Evolutionary conservation across 2,888 invertebrate species (phyloP).

Genomic region (Noctuana brunneofusca): DNA sequence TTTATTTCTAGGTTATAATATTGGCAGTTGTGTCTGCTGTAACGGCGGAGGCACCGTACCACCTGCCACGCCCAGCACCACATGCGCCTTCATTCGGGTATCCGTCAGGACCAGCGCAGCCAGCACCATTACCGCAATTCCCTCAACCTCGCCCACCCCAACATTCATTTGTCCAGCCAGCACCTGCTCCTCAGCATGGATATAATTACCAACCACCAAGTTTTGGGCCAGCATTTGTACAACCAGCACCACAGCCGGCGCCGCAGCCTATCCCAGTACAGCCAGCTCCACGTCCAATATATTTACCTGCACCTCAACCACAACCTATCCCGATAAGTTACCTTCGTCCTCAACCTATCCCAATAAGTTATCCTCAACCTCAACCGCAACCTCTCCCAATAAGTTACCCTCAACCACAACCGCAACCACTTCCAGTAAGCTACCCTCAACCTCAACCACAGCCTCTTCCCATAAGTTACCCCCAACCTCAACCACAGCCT

Average conservation of each 20-base stretch:
- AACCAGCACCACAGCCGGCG: slow-evolving; percentile 36
- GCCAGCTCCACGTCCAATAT: slow-evolving; percentile 28
- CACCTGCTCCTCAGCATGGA: slow-evolving; percentile 29
- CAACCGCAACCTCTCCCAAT: slow-evolving; percentile 28
- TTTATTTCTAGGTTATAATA: slow-evolving; percentile 57
- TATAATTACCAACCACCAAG: slow-evolving; percentile 36
- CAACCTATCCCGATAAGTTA: slow-evolving; percentile 41
- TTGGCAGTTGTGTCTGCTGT: slow-evolving; percentile 63
- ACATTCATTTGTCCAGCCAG: slow-evolving; percentile 26
- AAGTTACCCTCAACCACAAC: slow-evolving; percentile 25
- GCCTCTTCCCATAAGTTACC: slow-evolving; percentile 20
- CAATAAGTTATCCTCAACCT: slow-evolving; percentile 41
- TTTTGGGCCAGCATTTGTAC: slow-evolving; percentile 36
- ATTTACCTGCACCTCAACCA: slow-evolving; percentile 35
- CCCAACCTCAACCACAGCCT: slow-evolving; percentile 29
- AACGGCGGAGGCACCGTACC: slow-evolving; percentile 71
- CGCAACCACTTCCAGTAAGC: slow-evolving; percentile 17
- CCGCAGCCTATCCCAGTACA: slow-evolving; percentile 31
- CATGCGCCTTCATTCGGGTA: slow-evolving; percentile 59
- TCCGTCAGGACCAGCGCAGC: slow-evolving; percentile 50
- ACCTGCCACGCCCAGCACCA: slow-evolving; percentile 63
- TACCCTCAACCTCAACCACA: slow-evolving; percentile 17
- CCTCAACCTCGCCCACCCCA: slow-evolving; percentile 28
- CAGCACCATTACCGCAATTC: slow-evolving; percentile 33
- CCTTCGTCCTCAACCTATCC: slow-evolving; percentile 40